Percentiles rank a stretch among this genome's conserved stretches.
These are phyloP conservation scores for Eilema caniola DNA, from an alignment of 2,888 invertebrate genomes.

Conservation along the genomic window DNA sequence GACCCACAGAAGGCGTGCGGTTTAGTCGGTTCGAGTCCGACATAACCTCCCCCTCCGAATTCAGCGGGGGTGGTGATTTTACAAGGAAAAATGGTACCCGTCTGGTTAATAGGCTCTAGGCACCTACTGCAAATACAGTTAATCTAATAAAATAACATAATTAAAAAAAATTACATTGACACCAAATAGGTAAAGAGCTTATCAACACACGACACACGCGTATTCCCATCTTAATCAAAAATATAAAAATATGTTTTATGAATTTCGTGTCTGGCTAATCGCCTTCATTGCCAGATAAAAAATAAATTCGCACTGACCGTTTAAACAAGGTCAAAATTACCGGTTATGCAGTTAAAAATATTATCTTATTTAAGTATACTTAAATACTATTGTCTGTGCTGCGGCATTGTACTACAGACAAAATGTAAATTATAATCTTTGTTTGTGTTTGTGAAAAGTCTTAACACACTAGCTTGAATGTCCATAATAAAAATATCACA, in stretches of 20 bases:
- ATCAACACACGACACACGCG: too few species aligned
- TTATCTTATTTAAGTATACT: background rate
- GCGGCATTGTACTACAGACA: background rate
- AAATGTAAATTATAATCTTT: background rate
- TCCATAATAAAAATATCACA: background rate
- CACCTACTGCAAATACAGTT: too few species aligned
- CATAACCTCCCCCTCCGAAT: too few species aligned
- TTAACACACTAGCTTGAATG: background rate
- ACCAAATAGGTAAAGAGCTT: too few species aligned
- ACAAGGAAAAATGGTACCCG: too few species aligned
- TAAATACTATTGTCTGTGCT: background rate
- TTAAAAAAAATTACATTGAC: too few species aligned
- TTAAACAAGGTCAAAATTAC: background rate
- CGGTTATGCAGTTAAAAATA: background rate
- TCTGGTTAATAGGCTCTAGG: too few species aligned
- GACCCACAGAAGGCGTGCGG: too few species aligned
- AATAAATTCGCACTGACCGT: background rate
- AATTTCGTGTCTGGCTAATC: background rate
- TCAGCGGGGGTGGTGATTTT: too few species aligned
- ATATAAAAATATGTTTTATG: background rate
- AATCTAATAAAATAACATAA: too few species aligned
- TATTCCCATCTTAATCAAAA: background rate
- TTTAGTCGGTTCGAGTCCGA: too few species aligned
- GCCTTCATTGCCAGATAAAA: background rate
- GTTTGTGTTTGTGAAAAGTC: background rate